Conservation (phyloP, 2,797 vertebrate genomes). For the Eulemur rubriventer region DNA sequence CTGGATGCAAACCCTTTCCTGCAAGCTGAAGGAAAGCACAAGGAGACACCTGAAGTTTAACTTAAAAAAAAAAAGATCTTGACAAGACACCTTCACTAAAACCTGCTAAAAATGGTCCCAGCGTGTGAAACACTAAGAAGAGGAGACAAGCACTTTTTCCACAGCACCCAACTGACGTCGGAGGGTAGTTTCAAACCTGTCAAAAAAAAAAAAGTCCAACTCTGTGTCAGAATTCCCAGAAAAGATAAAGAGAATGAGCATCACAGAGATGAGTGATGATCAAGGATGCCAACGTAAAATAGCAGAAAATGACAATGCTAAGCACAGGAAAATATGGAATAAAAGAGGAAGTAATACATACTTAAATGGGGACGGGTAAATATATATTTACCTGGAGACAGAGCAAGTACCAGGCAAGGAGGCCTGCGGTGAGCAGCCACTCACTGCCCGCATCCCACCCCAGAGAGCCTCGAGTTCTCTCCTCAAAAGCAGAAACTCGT, state of each 20-base stretch:
- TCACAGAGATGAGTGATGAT: not conserved
- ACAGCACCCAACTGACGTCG: not conserved
- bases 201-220: not conserved
- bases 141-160: not conserved
- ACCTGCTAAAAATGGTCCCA: not conserved
- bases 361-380: not conserved
- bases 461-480: not conserved
- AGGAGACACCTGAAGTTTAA: not conserved
- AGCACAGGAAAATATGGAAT: not conserved
- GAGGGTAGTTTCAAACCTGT: not conserved
- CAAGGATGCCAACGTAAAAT: slow-evolving; percentile 22
- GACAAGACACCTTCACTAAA: not conserved
- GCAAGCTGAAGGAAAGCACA: not conserved
- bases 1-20: not conserved
- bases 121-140: not conserved
- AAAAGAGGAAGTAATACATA: not conserved
- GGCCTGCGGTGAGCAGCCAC: not conserved
- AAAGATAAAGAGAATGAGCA: not conserved
- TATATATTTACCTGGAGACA: not conserved
- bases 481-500: not conserved
- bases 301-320: not conserved
- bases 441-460: not conserved
- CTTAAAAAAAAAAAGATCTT: not conserved
- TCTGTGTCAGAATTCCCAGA: not conserved
- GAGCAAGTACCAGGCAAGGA: no score